Percentiles rank a stretch among this genome's conserved stretches.
Evolutionary conservation across 2,113 vertebrate genomes (phyloP).

Genomic region (Pionites leucogaster): DNA sequence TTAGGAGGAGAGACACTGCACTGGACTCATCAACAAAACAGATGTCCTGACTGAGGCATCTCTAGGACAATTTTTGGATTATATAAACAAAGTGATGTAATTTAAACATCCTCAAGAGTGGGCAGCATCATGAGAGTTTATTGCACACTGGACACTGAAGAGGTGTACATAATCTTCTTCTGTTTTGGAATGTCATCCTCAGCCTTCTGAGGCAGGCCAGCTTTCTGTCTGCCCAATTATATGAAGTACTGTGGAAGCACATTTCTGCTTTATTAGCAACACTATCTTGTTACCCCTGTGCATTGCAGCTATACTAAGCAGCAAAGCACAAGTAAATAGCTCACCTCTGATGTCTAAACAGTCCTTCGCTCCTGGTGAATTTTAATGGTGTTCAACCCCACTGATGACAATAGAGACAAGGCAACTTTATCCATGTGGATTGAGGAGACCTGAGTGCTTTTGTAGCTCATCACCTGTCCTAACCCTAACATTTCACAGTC

Average conservation of each 20-base stretch:
- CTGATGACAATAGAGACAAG: neutral
- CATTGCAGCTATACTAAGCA: neutral
- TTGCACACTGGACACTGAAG: neutral
- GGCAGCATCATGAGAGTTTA: neutral
- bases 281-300: neutral
- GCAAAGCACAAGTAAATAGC: neutral
- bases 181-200: neutral
- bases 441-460: neutral
- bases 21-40: neutral
- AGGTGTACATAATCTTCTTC: neutral
- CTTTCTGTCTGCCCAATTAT: too few relatives aligned
- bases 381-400: neutral
- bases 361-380: neutral
- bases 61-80: neutral
- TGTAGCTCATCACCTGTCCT: neutral
- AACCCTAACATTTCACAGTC: neutral
- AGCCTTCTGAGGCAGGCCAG: neutral
- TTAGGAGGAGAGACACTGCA: neutral
- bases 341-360: neutral
- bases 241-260: neutral
- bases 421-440: neutral
- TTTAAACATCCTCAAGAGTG: neutral
- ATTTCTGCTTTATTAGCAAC: neutral
- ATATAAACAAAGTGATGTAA: neutral
- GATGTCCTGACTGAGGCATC: neutral